Conservation (phyloP, 2,113 vertebrate genomes). For the Benitochromis conjunctus region DNA sequence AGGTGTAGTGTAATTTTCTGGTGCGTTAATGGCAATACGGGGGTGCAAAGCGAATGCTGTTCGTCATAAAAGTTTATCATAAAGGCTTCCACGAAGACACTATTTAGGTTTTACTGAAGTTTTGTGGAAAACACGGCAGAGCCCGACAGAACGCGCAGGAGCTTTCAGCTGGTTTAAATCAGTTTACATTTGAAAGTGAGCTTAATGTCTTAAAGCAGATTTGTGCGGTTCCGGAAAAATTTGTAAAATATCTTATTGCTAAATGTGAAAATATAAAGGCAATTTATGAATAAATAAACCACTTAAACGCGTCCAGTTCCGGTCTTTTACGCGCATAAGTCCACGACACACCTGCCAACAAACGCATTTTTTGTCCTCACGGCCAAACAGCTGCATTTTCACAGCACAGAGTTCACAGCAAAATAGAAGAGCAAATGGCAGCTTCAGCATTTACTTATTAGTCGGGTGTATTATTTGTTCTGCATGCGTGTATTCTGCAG, state of each 20-base stretch:
- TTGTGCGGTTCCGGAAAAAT: neutral
- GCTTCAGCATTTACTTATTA: neutral
- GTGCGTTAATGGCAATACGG: constrained; percentile 28
- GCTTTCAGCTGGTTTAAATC: neutral
- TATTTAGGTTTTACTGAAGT: neutral
- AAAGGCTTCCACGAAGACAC: neutral
- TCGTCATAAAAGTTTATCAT: neutral
- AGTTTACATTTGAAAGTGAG: neutral
- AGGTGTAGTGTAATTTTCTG: constrained; percentile 47
- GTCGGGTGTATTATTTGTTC: neutral
- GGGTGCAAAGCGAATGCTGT: neutral
- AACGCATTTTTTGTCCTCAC: neutral
- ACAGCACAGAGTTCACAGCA: neutral
- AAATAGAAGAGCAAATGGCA: neutral
- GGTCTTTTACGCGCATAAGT: neutral
- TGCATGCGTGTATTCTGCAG: neutral
- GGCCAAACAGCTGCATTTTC: constrained; percentile 16
- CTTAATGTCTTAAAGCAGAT: neutral
- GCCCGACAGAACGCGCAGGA: neutral
- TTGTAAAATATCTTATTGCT: neutral
- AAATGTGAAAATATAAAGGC: neutral
- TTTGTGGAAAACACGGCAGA: neutral
- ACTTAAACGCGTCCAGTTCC: neutral
- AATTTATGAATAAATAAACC: neutral
- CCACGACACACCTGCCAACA: constrained; percentile 3